Conservation (phyloP, 2,113 vertebrate species). For the Hippocampus abdominalis region DNA sequence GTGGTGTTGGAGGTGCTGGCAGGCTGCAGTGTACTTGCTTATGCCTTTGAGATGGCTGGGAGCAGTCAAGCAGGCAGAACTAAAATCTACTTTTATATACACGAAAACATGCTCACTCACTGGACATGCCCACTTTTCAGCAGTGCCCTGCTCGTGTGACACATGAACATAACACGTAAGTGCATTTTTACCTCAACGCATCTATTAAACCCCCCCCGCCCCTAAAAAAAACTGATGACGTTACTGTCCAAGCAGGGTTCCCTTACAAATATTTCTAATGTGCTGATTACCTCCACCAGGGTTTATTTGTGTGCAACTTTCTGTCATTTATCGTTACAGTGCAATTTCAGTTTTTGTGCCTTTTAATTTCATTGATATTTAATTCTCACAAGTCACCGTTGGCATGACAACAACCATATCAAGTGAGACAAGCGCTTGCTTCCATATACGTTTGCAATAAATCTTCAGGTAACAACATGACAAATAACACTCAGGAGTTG, state of each 20-base stretch:
- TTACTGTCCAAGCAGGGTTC: not conserved
- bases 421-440: slow-evolving; percentile 9
- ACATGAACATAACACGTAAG: not conserved
- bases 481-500: slow-evolving; percentile 18
- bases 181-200: not conserved
- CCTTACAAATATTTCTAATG: no score
- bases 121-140: slow-evolving; percentile 45
- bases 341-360: not conserved
- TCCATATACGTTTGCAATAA: slow-evolving; percentile 10
- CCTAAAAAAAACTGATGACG: not conserved
- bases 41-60: slow-evolving; percentile 1
- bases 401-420: not conserved
- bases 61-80: not conserved
- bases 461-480: slow-evolving; percentile 36
- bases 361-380: not conserved
- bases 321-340: not conserved
- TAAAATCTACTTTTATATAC: slow-evolving; percentile 50
- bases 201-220: not conserved
- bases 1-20: slow-evolving; percentile 5
- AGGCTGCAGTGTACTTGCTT: slow-evolving; percentile 4
- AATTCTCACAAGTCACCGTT: not conserved
- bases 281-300: not conserved
- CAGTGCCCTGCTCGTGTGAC: not conserved
- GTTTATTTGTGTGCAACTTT: not conserved
- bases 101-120: not conserved